A percentile compares a stretch with the other conserved stretches of the same genome.
Conservation (phyloP, 2,113 vertebrate species). For the Echinops telfairi region DNA sequence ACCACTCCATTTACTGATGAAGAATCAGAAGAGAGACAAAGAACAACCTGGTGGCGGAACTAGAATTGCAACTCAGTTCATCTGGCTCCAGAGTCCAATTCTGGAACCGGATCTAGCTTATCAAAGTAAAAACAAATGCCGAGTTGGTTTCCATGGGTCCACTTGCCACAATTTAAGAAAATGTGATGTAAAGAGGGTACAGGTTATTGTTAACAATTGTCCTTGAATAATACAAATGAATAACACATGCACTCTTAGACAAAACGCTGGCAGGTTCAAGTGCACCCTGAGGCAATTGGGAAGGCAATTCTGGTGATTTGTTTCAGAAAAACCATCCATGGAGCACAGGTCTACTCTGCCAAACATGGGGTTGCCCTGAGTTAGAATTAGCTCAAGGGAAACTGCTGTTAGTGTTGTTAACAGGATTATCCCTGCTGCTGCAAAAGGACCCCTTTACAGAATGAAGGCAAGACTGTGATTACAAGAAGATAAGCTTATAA, state of each 20-base stretch:
- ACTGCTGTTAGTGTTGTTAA: not conserved
- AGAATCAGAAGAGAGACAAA: not conserved
- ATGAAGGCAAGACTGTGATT: not conserved
- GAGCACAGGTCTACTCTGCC: not conserved
- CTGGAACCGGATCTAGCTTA: not conserved
- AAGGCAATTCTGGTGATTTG: not conserved
- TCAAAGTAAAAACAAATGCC: not conserved
- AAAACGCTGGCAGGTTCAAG: not conserved
- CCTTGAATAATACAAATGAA: not conserved
- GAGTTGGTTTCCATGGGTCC: not conserved
- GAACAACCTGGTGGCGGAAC: not conserved
- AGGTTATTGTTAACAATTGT: not conserved
- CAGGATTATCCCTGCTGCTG: not conserved
- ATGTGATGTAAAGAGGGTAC: not conserved
- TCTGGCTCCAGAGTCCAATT: not conserved
- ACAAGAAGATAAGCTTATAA: not conserved
- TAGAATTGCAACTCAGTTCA: not conserved
- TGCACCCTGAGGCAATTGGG: not conserved
- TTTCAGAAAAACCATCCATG: not conserved
- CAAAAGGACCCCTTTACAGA: not conserved
- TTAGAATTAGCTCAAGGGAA: not conserved
- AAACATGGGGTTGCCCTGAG: not conserved
- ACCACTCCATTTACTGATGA: not conserved
- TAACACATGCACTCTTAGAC: not conserved
- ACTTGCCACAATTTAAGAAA: not conserved